Percentiles rank a stretch among this genome's conserved stretches.
These are phyloP conservation scores for Sturnus vulgaris DNA, from an alignment of 2,113 vertebrate species.

Conservation along the genomic window DNA sequence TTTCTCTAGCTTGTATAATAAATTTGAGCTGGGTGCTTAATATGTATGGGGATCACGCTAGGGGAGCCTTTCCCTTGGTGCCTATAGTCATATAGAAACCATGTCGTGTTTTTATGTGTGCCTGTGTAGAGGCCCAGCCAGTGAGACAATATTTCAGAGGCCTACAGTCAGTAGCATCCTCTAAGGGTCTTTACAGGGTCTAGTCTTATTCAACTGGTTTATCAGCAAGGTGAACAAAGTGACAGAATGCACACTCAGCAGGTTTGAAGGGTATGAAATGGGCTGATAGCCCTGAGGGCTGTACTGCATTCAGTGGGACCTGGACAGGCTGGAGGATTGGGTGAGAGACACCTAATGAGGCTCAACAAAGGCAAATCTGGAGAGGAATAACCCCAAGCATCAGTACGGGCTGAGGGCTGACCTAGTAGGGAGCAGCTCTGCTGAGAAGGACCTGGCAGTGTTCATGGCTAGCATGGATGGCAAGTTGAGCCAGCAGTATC, in stretches of 20 bases:
- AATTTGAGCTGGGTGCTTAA: constrained; percentile 1
- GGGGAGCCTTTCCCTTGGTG: neutral
- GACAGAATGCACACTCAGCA: neutral
- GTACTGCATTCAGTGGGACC: neutral
- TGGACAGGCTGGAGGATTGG: neutral
- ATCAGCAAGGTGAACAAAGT: neutral
- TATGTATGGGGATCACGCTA: neutral
- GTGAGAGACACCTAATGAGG: neutral
- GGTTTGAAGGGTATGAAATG: rapidly evolving
- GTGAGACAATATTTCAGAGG: neutral
- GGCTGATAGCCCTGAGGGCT: neutral
- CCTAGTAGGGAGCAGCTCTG: neutral
- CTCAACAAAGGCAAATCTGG: neutral
- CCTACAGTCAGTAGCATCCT: neutral
- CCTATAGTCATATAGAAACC: neutral
- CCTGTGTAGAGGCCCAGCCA: neutral
- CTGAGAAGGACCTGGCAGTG: neutral
- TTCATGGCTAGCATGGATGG: neutral
- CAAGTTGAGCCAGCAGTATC: neutral
- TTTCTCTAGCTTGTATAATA: neutral
- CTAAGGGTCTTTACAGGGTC: neutral
- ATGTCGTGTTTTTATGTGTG: neutral
- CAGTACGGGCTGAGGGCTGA: neutral
- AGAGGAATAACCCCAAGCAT: neutral
- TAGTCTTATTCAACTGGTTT: neutral